These are phyloP conservation scores for Pseudochaenichthys georgianus DNA, from an alignment of 2,797 vertebrate species.

Conservation along the genomic window DNA sequence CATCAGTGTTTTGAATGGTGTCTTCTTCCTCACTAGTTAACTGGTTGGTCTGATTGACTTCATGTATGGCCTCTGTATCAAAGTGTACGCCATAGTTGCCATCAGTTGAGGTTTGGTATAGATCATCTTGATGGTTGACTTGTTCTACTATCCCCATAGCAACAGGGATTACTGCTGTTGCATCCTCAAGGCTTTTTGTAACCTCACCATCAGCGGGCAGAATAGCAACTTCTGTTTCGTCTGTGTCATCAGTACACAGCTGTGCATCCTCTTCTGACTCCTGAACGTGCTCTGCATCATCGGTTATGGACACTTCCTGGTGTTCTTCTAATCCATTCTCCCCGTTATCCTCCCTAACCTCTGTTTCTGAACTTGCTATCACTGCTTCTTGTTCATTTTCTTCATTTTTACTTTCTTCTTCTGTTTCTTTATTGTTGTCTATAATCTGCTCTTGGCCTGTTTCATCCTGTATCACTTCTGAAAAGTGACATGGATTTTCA, in stretches of 20 bases:
- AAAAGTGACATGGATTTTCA: not conserved
- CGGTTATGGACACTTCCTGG: not conserved
- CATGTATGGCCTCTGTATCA: not conserved
- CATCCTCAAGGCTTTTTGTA: not conserved
- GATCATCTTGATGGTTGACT: not conserved
- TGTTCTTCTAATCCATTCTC: not conserved
- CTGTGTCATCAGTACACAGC: not conserved
- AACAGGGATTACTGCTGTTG: not conserved
- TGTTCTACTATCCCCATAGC: not conserved
- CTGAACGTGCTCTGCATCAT: slow-evolving; percentile 3
- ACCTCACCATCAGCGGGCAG: not conserved
- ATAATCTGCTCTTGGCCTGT: not conserved
- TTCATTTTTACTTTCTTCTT: not conserved
- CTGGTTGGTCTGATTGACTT: slow-evolving; percentile 5
- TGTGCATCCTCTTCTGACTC: not conserved
- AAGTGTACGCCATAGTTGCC: not conserved
- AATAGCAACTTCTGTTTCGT: not conserved
- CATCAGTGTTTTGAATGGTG: not conserved
- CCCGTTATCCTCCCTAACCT: not conserved
- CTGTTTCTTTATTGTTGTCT: slow-evolving; percentile 7
- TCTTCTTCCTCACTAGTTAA: slow-evolving; percentile 4
- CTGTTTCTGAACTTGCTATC: slow-evolving; percentile 3
- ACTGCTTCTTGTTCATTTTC: not conserved
- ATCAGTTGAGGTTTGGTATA: slow-evolving; percentile 7
- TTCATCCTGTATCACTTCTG: not conserved